Conservation (phyloP, 2,888 invertebrate species). For the Drosophila kambysellisi region DNA sequence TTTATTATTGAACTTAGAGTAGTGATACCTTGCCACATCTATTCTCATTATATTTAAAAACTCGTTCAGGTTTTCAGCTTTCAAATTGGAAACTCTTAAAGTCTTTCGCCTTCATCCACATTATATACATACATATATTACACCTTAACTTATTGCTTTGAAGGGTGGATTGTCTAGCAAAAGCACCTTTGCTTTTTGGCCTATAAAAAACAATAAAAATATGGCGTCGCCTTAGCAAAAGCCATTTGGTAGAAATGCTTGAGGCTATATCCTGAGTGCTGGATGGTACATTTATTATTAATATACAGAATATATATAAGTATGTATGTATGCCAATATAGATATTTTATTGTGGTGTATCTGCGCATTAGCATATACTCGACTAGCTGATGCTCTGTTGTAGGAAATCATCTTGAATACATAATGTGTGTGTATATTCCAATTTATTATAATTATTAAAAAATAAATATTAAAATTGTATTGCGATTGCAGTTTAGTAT, state of each 20-base stretch:
- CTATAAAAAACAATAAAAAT: constrained; percentile 60
- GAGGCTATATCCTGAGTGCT: constrained; percentile 10
- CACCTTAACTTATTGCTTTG: constrained; percentile 16
- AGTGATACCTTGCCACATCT: not conserved
- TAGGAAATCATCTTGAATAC: not conserved
- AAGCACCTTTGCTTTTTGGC: constrained; percentile 31
- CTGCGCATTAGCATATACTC: no score
- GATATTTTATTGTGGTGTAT: constrained; percentile 35
- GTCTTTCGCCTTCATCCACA: not conserved
- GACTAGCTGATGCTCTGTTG: not conserved
- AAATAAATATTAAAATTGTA: not conserved
- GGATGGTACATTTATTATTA: constrained; percentile 51
- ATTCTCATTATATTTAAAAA: not conserved
- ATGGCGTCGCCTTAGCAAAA: constrained; percentile 27
- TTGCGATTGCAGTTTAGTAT: not conserved
- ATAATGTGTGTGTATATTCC: not conserved
- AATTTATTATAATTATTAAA: not conserved
- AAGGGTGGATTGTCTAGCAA: not conserved
- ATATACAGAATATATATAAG: constrained; percentile 34
- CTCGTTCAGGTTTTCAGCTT: not conserved
- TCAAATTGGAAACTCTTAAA: not conserved
- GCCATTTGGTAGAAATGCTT: constrained; percentile 38
- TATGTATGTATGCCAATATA: constrained; percentile 17
- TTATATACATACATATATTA: not conserved
- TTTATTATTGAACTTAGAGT: not conserved